Base-by-base conservation (phyloP, 2,113 vertebrate genomes). In the Trematocara zebra region DNA sequence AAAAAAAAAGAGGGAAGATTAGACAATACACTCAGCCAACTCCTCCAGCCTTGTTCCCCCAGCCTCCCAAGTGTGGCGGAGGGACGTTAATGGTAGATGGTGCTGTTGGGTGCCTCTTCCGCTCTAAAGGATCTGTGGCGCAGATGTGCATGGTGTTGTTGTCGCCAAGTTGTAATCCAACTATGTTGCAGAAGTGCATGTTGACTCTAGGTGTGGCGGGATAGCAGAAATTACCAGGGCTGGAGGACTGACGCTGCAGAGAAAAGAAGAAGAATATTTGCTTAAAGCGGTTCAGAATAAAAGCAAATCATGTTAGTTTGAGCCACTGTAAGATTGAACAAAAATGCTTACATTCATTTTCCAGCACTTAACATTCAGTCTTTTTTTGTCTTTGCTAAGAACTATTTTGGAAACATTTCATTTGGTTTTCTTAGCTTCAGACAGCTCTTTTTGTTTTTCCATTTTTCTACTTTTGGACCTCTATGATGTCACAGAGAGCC, bases 61-160 rank as follows among this genome's bases (percentile, higher is more conserved):
- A 3, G 44, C 9, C 7, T 11, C 74, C 33, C 14, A 26, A 2
- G 3, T 44, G 56, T 2, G 12, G 15, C 0, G 0, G 7, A 2
- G 69, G 28, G 17, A 42, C 3, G 11, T 67, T 37, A 26, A 90
- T 47, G 0, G 78, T 81, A 3, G 95, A 31, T 1, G 96, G 95
- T 1, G 95, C 95, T 8, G 96, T 96, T 0, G 59, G 89, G 86
- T 94, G 94, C 1, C 95, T 90, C 28, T 6, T 91, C 86, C 94
- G 90, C 8, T 93, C 91, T 1, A 1, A 1, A 5, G 4, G 14
- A 18, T 56, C 26, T 2, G 51, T 0, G 3, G 7, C 2, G 4
- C 4, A 6, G 78, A 95, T 86, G 84, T 42, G 1, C 92, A 95
- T 92, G 64, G 0, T 8, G 91, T 96, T 96, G 83, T 92, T 42